A percentile compares a stretch with the other conserved stretches of the same genome.
phyloP scores from a whole-genome alignment of 2,113 vertebrate species.

The Ramphastos sulfuratus region DNA sequence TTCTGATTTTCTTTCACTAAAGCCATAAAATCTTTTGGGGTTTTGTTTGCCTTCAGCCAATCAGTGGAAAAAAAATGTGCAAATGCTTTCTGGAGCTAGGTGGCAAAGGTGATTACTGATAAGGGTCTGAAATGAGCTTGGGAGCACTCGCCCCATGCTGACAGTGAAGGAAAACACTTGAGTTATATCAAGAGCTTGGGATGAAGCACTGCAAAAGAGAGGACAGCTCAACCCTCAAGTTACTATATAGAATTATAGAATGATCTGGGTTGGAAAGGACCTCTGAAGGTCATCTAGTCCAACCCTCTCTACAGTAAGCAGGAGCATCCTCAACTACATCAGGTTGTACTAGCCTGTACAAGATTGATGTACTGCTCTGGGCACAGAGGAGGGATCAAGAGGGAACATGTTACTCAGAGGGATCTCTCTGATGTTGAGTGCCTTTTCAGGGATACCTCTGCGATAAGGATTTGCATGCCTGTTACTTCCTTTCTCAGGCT shows the following conservation, averaged over 20 bases:
- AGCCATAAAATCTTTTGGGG: background rate
- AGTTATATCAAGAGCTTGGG: background rate
- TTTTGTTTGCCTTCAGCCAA: conserved; percentile 52
- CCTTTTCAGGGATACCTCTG: background rate
- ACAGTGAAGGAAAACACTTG: background rate
- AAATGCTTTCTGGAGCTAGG: conserved; percentile 50
- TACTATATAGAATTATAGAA: too few species aligned
- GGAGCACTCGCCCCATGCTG: background rate
- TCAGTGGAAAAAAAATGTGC: conserved; percentile 28
- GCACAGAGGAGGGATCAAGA: background rate
- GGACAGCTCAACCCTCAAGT: background rate
- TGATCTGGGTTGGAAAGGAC: too few species aligned
- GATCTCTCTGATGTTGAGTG: background rate
- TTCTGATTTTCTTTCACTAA: conserved; percentile 69
- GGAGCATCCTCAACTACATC: too few species aligned
- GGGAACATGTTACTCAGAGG: background rate
- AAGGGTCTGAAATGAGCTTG: background rate
- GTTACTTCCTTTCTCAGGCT: background rate
- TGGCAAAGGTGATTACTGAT: conserved; percentile 69
- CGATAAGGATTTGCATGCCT: background rate
- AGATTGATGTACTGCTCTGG: background rate
- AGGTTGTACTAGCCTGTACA: background rate
- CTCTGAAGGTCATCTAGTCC: too few species aligned
- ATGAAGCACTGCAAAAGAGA: background rate
- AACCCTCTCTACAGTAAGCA: too few species aligned